phyloP scores from a whole-genome alignment of 2,113 vertebrate species.

The Podarcis muralis region DNA sequence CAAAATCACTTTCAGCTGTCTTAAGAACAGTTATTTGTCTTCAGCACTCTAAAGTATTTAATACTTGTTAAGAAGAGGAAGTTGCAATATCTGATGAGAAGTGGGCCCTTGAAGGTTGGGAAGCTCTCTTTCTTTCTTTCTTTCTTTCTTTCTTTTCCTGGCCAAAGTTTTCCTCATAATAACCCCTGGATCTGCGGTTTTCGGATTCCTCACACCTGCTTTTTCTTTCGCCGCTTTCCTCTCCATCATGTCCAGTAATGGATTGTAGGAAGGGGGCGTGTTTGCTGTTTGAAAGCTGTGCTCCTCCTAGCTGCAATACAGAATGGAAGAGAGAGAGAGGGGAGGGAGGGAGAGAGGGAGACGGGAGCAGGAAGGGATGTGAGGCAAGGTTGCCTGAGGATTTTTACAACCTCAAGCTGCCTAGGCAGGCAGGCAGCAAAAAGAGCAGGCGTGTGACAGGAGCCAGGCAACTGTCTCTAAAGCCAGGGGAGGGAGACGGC shows the following conservation, averaged over 20 bases:
- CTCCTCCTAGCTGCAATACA: slow-evolving; percentile 47
- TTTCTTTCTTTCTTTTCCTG: neutral
- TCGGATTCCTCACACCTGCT: neutral
- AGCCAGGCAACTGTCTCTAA: neutral
- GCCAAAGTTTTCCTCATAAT: neutral
- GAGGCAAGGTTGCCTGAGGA: slow-evolving; percentile 16
- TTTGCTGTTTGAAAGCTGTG: slow-evolving; percentile 9
- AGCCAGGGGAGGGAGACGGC: neutral
- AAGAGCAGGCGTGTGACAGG: neutral
- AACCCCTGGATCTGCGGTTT: neutral
- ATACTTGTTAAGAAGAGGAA: neutral
- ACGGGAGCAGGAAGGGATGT: neutral
- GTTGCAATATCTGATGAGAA: too few relatives aligned
- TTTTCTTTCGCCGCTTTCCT: neutral
- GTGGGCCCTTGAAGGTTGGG: neutral
- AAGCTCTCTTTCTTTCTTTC: neutral
- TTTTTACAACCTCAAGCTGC: neutral
- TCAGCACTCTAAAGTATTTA: neutral
- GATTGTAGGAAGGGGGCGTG: slow-evolving; percentile 16
- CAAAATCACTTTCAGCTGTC: neutral
- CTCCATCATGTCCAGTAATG: neutral
- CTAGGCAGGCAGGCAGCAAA: neutral
- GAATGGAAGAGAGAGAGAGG: slow-evolving; percentile 33
- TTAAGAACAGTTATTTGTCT: neutral
- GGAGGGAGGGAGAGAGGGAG: neutral